Evolutionary conservation across 2,888 invertebrate genomes (phyloP), one percentile per base, ranked within the genome.

Genomic region (Pogonocherus hispidulus): DNA sequence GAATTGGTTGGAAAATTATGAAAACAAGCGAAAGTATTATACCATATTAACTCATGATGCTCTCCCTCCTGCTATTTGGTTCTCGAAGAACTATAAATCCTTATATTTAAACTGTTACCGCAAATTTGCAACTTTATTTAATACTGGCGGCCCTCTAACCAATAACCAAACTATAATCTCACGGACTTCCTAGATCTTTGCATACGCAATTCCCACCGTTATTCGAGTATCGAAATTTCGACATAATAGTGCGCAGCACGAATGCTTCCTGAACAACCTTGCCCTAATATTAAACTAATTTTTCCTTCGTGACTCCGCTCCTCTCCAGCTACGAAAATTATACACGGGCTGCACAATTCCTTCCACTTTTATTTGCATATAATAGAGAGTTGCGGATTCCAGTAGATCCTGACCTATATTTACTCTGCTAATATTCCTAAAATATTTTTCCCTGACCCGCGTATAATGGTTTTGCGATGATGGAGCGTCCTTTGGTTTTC

Each of bases 171-270:
- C 52, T 69, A 70, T 54, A 67, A 66, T 65, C 56, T 56, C 57
- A 55, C n/a, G 20, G 47, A 74, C 72, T 74, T 74, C 72, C 74
- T 69, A 69, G 74, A 74, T 60, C 52, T 63, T 70, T 62, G 56
- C 70, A 74, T 74, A 67, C 66, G 55, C 57, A 47, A 60, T 74
- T 74, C 70, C 71, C 69, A 71, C 69, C 70, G 67, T 66, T 46
- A 56, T 55, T 32, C n/a, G 27, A 55, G 47, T 65, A 65, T 22
- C 56, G 27, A 59, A 68, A 63, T 41, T 60, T 18, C 35, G 35
- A 49, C 32, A 54, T 71, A 71, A 71, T 71, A 71, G 67, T 66
- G 49, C 35, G 23, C 63, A 60, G 62, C 71, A 71, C 71, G 71
- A 68, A 68, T 37, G 65, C 71, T 71, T 71, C 71, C 71, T 71